Percentiles rank a stretch among this genome's conserved stretches.
These are phyloP conservation scores for Drosophila koepferae DNA, from an alignment of 2,888 invertebrate species.

Conservation along the genomic window DNA sequence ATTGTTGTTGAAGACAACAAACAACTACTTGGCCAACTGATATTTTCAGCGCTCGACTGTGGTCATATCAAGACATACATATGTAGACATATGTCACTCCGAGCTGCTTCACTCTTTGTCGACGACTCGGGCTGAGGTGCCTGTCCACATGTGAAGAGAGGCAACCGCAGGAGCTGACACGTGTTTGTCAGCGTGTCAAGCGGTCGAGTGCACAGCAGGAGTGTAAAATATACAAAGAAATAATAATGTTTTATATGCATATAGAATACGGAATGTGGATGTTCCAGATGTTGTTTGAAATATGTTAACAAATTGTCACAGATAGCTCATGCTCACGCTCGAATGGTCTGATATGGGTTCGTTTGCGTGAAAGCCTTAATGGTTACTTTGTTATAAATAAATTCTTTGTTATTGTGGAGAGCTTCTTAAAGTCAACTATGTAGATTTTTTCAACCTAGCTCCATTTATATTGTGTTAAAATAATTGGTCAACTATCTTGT, in stretches of 20 bases:
- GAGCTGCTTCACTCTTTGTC: background rate
- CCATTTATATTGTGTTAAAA: background rate
- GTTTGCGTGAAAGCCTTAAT: background rate
- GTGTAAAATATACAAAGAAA: slow-evolving; percentile 28
- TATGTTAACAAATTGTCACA: slow-evolving; percentile 59
- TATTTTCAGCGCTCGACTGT: slow-evolving; percentile 15
- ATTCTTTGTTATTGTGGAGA: background rate
- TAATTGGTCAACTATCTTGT: background rate
- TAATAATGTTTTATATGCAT: slow-evolving; percentile 20
- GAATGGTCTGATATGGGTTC: slow-evolving; percentile 20
- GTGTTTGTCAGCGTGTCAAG: slow-evolving; percentile 59
- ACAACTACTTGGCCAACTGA: slow-evolving; percentile 28
- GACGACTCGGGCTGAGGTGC: background rate
- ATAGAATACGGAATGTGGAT: background rate
- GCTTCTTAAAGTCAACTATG: background rate
- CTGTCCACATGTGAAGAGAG: slow-evolving; percentile 12
- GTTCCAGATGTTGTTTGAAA: slow-evolving; percentile 13
- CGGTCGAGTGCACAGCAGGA: slow-evolving; percentile 43
- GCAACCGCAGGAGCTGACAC: slow-evolving; percentile 41
- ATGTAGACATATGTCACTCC: slow-evolving; percentile 25
- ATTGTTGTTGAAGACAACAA: slow-evolving; percentile 10
- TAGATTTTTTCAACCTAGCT: background rate
- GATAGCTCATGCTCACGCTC: slow-evolving; percentile 31
- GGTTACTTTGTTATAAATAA: background rate
- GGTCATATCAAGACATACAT: slow-evolving; percentile 17